Percentiles rank a stretch among this genome's conserved stretches.
phyloP scores from a whole-genome alignment of 1,140 invertebrate genomes.

The Oryctes rhinoceros region DNA sequence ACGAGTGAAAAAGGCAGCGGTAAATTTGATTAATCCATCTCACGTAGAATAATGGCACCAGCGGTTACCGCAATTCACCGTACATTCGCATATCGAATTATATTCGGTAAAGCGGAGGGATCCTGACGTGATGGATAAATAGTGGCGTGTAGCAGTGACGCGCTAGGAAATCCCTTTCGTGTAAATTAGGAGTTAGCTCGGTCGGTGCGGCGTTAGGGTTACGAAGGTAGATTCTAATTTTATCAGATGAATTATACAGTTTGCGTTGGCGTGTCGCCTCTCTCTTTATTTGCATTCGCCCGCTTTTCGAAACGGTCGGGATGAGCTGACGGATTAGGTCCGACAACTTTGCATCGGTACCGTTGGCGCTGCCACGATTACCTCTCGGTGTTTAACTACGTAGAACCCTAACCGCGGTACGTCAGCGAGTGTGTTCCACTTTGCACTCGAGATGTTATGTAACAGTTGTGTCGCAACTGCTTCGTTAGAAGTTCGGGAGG shows the following conservation, averaged over 20 bases:
- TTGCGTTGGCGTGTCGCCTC: constrained; percentile 4
- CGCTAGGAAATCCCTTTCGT: not conserved
- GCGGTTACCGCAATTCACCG: too few species aligned
- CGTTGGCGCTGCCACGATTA: not conserved
- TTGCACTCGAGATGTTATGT: not conserved
- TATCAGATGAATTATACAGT: constrained; percentile 10
- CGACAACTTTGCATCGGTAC: not conserved
- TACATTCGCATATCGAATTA: not conserved
- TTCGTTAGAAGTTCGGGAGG: not conserved
- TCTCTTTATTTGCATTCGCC: not conserved
- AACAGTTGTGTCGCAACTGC: not conserved
- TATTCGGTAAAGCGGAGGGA: not conserved
- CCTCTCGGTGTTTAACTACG: not conserved
- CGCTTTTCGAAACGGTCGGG: not conserved
- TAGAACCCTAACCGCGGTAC: not conserved
- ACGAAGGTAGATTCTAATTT: constrained; percentile 10
- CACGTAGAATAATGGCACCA: too few species aligned
- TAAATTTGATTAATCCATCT: too few species aligned
- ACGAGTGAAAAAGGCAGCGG: too few species aligned
- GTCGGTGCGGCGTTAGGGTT: not conserved
- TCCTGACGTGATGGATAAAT: constrained; percentile 15
- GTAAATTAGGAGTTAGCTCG: not conserved
- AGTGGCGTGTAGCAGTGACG: constrained; percentile 12
- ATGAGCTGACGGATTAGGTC: constrained; percentile 17
- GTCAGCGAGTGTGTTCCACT: not conserved